Percentiles rank a stretch among this genome's conserved stretches.
Evolutionary conservation across 2,113 vertebrate genomes (phyloP).

Genomic region (Podarcis muralis): DNA sequence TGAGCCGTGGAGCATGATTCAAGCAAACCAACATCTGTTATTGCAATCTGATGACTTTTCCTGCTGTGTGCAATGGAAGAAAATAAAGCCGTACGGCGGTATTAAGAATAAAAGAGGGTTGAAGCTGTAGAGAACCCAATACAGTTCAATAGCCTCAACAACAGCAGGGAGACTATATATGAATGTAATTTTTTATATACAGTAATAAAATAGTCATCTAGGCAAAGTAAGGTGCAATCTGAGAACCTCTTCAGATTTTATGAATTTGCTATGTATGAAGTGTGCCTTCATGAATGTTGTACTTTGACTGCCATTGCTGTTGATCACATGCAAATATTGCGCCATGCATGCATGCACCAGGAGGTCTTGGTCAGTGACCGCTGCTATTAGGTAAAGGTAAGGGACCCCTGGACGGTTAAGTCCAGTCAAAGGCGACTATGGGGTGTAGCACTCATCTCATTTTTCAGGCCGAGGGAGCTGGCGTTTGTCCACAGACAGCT

Average conservation of each 20-base stretch:
- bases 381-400: neutral
- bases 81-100: slow-evolving; percentile 56
- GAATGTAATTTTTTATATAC: slow-evolving; percentile 35
- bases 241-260: neutral
- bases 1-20: neutral
- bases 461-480: too few relatives aligned
- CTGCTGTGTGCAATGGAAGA: slow-evolving; percentile 51
- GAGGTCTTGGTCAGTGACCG: neutral
- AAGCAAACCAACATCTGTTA: slow-evolving; percentile 63
- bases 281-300: neutral
- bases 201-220: slow-evolving; percentile 62
- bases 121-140: slow-evolving; percentile 51
- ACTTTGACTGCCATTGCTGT: neutral
- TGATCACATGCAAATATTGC: neutral
- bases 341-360: neutral
- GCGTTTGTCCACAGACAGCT: too few relatives aligned
- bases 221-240: slow-evolving; percentile 43
- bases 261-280: neutral
- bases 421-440: too few relatives aligned
- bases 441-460: too few relatives aligned
- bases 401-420: too few relatives aligned
- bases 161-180: slow-evolving; percentile 51
- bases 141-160: slow-evolving; percentile 60
- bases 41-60: slow-evolving; percentile 53
- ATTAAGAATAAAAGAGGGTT: slow-evolving; percentile 59